Percentiles rank a stretch among this genome's conserved stretches.
Conservation (phyloP, 2,113 vertebrate species). For the Cephalopterus ornatus region DNA sequence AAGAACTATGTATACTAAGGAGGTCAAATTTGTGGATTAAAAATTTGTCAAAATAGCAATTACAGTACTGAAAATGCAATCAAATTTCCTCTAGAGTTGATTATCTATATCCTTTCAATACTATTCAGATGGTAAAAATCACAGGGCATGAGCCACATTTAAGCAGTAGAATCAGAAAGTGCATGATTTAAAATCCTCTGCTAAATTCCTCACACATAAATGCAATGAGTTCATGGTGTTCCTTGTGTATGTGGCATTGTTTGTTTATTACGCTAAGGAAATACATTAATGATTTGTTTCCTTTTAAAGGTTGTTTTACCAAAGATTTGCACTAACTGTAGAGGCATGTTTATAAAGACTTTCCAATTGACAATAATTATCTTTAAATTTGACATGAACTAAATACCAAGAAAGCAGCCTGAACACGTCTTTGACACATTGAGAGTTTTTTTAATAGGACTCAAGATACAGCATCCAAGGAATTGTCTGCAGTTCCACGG, state of each 20-base stretch:
- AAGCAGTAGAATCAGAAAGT: background rate
- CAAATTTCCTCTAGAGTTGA: background rate
- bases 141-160: rapidly evolving
- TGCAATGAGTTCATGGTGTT: background rate
- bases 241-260: background rate
- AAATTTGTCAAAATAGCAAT: background rate
- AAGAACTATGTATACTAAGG: background rate
- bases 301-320: background rate
- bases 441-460: background rate
- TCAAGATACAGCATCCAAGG: background rate
- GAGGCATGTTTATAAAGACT: background rate
- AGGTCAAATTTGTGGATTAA: background rate
- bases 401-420: background rate
- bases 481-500: background rate
- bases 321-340: background rate
- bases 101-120: background rate
- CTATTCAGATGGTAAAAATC: background rate
- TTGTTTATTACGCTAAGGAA: background rate
- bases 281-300: background rate
- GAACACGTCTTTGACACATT: background rate
- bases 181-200: background rate
- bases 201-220: background rate
- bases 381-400: background rate
- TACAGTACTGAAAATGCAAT: background rate
- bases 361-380: background rate